Conservation (phyloP, 2,797 vertebrate species). For the Pseudomugil tenellus region DNA sequence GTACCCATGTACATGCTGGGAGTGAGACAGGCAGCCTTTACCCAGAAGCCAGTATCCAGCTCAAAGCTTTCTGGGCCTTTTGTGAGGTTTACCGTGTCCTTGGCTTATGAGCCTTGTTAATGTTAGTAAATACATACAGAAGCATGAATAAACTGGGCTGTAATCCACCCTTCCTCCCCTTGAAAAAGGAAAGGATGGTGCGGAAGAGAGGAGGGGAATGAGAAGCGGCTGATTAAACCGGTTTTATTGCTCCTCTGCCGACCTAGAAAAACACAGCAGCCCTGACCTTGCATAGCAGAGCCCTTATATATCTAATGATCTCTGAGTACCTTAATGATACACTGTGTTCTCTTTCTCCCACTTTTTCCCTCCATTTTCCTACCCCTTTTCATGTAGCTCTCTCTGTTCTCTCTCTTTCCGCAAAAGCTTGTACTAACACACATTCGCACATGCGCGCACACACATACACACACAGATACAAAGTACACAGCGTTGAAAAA, state of each 20-base stretch:
- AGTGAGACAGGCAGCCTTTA: constrained; percentile 55
- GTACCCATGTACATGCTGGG: constrained; percentile 52
- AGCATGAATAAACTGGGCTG: constrained; percentile 65
- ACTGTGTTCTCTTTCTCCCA: constrained; percentile 68
- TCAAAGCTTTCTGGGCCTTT: constrained; percentile 62
- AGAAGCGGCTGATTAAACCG: constrained; percentile 74
- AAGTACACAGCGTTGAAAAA: constrained; percentile 78
- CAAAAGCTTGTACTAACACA: constrained; percentile 56
- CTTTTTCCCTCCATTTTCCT: constrained; percentile 64
- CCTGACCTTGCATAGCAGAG: constrained; percentile 82
- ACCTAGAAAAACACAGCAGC: constrained; percentile 78
- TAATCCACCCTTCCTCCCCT: constrained; percentile 67
- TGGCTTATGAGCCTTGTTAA: constrained; percentile 73
- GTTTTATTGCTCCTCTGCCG: constrained; percentile 73
- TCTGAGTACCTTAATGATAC: constrained; percentile 83
- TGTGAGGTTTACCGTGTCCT: constrained; percentile 66
- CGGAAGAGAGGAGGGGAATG: constrained; percentile 41
- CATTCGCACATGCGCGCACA: not conserved
- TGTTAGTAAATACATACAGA: constrained; percentile 72
- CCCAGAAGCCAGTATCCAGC: constrained; percentile 67
- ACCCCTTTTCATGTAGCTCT: constrained; percentile 56
- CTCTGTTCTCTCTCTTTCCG: constrained; percentile 61
- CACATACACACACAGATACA: constrained; percentile 42
- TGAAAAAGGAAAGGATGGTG: constrained; percentile 48
- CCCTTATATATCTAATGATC: constrained; percentile 84